phyloP scores from a whole-genome alignment of 2,888 invertebrate species.

The Theretra japonica region DNA sequence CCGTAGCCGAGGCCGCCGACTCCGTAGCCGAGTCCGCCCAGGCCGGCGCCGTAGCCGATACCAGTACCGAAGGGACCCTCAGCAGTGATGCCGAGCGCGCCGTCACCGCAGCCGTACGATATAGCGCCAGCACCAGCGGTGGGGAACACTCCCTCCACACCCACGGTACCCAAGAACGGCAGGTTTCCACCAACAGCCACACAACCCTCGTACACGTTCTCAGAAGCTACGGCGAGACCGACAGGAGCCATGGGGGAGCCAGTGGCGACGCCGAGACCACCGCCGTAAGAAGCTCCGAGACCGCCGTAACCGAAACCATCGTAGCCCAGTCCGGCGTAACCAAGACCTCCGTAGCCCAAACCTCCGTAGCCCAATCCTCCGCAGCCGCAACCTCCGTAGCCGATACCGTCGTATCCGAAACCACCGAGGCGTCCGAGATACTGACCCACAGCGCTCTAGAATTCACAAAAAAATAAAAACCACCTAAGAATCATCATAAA shows the following conservation, averaged over 20 bases:
- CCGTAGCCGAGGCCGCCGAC: slow-evolving; percentile 30
- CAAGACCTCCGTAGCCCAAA: not conserved
- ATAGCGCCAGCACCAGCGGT: slow-evolving; percentile 35
- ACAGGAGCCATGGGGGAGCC: slow-evolving; percentile 34
- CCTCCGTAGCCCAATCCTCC: slow-evolving; percentile 1
- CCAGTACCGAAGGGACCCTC: slow-evolving; percentile 31
- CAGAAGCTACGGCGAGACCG: slow-evolving; percentile 36
- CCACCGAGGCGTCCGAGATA: not conserved
- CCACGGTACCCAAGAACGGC: slow-evolving; percentile 37
- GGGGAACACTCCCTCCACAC: slow-evolving; percentile 36
- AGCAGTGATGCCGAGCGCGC: slow-evolving; percentile 30
- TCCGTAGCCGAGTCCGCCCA: slow-evolving; percentile 18
- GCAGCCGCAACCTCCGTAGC: not conserved
- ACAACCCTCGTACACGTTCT: slow-evolving; percentile 37
- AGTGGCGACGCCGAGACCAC: slow-evolving; percentile 30
- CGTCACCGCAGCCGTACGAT: slow-evolving; percentile 35
- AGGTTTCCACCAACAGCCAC: slow-evolving; percentile 35
- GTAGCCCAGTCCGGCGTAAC: slow-evolving; percentile 29
- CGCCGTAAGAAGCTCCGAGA: slow-evolving; percentile 28
- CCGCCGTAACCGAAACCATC: slow-evolving; percentile 7
- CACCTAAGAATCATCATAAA: too few relatives aligned
- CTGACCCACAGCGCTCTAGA: not conserved
- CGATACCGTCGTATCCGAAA: not conserved
- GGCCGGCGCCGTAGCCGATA: slow-evolving; percentile 27
- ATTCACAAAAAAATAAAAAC: not conserved